Evolutionary conservation across 2,113 vertebrate genomes (phyloP).

Genomic region (Collichthys lucidus): DNA sequence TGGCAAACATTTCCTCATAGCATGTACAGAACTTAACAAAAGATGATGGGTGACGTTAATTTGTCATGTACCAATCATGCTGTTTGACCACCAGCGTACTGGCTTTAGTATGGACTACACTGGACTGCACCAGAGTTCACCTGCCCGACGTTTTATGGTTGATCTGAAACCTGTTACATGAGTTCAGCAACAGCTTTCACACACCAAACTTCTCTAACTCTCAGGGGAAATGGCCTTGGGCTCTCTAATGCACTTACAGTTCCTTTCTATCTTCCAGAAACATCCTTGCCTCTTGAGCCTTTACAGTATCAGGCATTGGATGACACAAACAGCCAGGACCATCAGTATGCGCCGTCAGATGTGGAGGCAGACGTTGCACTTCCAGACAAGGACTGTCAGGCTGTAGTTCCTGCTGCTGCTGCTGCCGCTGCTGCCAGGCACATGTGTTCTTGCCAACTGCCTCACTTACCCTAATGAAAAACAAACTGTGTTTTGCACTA

Average conservation of each 20-base stretch:
- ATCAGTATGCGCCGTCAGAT: constrained; percentile 44
- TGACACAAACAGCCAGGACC: constrained; percentile 24
- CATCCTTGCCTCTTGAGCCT: background rate
- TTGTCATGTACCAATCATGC: background rate
- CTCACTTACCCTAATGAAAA: constrained; percentile 65
- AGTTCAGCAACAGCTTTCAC: constrained; percentile 7
- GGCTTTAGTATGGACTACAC: background rate
- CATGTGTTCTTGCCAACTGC: constrained; percentile 53
- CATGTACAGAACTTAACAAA: too few relatives aligned
- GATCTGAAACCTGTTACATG: background rate
- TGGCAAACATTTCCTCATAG: too few relatives aligned
- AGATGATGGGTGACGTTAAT: background rate
- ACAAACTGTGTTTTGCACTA: constrained; percentile 50
- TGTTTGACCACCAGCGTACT: too few relatives aligned
- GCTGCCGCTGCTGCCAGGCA: constrained; percentile 42
- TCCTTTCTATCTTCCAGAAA: background rate
- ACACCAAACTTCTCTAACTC: background rate
- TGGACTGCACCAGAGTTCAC: background rate
- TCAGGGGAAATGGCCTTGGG: background rate
- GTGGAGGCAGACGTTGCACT: constrained; percentile 32
- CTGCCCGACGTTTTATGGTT: background rate
- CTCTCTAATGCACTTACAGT: background rate
- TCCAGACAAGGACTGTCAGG: constrained; percentile 48
- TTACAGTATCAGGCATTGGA: background rate
- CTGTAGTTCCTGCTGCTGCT: constrained; percentile 46